These are phyloP conservation scores for Notarius lentiginosus DNA, from an alignment of 2,113 vertebrate genomes.

Conservation along the genomic window DNA sequence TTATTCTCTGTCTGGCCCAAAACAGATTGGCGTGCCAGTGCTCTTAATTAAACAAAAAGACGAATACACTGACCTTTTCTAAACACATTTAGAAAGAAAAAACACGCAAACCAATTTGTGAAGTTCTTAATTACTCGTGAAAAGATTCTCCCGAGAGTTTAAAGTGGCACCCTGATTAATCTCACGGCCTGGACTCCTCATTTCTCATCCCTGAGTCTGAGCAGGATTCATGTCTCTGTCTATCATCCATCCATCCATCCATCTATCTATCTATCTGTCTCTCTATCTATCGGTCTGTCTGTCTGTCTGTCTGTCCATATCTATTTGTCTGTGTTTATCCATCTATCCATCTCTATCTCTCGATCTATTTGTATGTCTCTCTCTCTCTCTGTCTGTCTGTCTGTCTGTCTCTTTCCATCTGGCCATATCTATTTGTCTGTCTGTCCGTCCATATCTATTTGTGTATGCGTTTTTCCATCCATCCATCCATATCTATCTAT, in stretches of 20 bases:
- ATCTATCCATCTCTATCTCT: background rate
- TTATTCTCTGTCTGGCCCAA: slow-evolving; percentile 24
- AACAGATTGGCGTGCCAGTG: slow-evolving; percentile 28
- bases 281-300: background rate
- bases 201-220: background rate
- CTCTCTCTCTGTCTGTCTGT: background rate
- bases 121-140: slow-evolving; percentile 25
- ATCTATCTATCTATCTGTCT: background rate
- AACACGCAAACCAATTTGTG: slow-evolving; percentile 42
- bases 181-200: background rate
- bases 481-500: background rate
- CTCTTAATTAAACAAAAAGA: slow-evolving; percentile 49
- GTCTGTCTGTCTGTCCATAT: background rate
- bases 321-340: no score
- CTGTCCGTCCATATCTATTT: background rate
- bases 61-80: slow-evolving; percentile 58
- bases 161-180: slow-evolving; percentile 6
- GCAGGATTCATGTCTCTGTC: background rate
- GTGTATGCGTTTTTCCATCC: background rate
- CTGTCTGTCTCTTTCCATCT: background rate
- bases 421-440: background rate
- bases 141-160: slow-evolving; percentile 8
- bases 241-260: background rate
- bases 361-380: background rate
- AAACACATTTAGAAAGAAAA: slow-evolving; percentile 36